These are phyloP conservation scores for Bambusicola thoracicus DNA, from an alignment of 2,113 vertebrate species.

Conservation along the genomic window DNA sequence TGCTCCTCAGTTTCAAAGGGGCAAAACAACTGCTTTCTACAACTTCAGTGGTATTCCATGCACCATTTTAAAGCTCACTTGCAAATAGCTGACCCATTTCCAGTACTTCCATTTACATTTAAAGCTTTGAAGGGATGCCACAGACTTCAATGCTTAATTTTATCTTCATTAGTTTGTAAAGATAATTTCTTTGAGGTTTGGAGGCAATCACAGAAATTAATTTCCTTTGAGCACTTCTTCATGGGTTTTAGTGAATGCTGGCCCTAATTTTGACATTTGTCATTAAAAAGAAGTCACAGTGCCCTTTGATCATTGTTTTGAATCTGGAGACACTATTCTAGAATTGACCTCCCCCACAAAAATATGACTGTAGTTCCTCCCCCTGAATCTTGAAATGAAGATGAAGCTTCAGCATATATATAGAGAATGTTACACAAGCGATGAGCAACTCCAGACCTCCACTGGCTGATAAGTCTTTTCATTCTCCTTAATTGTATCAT, in stretches of 20 bases:
- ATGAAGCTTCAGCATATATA: background rate
- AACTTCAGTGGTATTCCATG: background rate
- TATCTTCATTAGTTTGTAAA: constrained; percentile 31
- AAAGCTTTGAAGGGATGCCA: constrained; percentile 27
- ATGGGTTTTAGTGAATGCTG: background rate
- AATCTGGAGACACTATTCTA: background rate
- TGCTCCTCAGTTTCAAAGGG: background rate
- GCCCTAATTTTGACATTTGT: background rate
- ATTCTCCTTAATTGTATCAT: background rate
- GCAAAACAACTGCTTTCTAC: background rate
- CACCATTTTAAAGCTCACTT: background rate
- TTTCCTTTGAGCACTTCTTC: background rate
- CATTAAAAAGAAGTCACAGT: background rate
- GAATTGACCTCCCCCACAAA: background rate
- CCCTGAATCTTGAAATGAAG: background rate
- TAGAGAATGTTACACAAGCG: background rate
- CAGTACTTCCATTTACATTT: background rate
- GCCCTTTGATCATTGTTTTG: background rate
- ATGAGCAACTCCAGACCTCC: background rate
- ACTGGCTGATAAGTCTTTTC: background rate
- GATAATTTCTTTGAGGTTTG: constrained; percentile 35
- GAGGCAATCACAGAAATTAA: background rate
- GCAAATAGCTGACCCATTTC: constrained; percentile 25
- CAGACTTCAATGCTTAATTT: constrained; percentile 24
- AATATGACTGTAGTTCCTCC: background rate